A percentile compares a stretch with the other conserved stretches of the same genome.
phyloP scores from a whole-genome alignment of 2,888 invertebrate genomes.

The Chrysopilus asiliformis region DNA sequence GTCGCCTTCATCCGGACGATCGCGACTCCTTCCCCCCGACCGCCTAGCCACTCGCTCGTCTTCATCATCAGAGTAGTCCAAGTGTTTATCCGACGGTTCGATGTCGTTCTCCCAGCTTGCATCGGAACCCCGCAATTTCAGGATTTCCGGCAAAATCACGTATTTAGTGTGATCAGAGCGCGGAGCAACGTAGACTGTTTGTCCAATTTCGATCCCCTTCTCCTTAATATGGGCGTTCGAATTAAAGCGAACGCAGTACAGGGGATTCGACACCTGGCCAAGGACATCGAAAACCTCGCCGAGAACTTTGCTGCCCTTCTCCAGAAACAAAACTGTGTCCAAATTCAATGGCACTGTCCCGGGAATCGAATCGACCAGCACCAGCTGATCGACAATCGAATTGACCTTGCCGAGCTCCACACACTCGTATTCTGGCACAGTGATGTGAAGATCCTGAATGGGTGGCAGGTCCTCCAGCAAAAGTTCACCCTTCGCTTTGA shows the following conservation, averaged over 20 bases:
- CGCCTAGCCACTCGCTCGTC: slow-evolving; percentile 48
- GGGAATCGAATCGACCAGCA: slow-evolving; percentile 59
- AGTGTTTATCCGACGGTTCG: slow-evolving; percentile 57
- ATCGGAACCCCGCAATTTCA: slow-evolving; percentile 70
- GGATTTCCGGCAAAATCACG: slow-evolving; percentile 58
- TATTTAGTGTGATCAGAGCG: slow-evolving; percentile 59
- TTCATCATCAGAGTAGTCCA: slow-evolving; percentile 85
- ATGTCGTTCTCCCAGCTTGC: slow-evolving; percentile 76
- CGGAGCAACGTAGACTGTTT: slow-evolving; percentile 73
- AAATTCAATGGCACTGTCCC: slow-evolving; percentile 68
- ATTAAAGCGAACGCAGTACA: slow-evolving; percentile 87
- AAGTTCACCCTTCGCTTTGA: slow-evolving; percentile 30
- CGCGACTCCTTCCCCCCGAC: slow-evolving; percentile 30
- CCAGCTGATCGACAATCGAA: slow-evolving; percentile 59
- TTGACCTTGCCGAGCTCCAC: slow-evolving; percentile 57
- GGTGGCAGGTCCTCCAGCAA: slow-evolving; percentile 59
- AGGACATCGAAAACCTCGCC: slow-evolving; percentile 85
- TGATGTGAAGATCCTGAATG: slow-evolving; percentile 66
- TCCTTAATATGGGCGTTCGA: slow-evolving; percentile 57
- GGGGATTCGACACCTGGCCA: slow-evolving; percentile 71
- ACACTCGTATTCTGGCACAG: slow-evolving; percentile 61
- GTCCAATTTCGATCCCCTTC: slow-evolving; percentile 51
- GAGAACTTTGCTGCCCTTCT: slow-evolving; percentile 58
- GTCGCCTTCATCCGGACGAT: slow-evolving; percentile 20
- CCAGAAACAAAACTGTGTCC: slow-evolving; percentile 76